Evolutionary conservation across 2,797 vertebrate genomes (phyloP).

Genomic region (Halcyon badia): DNA sequence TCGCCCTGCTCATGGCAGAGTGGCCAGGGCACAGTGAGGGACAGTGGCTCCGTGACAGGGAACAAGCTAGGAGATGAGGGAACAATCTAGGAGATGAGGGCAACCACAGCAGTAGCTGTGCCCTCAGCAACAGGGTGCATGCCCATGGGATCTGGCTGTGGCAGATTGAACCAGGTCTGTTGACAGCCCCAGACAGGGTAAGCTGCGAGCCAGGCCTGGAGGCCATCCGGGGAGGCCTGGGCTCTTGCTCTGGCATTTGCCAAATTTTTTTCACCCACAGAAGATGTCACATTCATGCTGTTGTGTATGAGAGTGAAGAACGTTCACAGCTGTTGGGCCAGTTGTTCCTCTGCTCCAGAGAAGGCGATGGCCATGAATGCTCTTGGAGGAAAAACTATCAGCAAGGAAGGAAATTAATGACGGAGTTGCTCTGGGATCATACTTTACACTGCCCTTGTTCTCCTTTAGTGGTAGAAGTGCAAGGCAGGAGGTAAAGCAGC

Average conservation of each 20-base stretch:
- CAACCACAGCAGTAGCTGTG: background rate
- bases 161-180: background rate
- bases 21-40: rapidly evolving
- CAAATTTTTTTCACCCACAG: background rate
- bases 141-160: background rate
- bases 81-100: background rate
- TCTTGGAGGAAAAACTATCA: background rate
- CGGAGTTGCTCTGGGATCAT: background rate
- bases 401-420: background rate
- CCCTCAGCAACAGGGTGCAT: background rate
- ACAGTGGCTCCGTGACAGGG: background rate
- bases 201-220: background rate
- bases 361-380: rapidly evolving
- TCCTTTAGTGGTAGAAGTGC: background rate
- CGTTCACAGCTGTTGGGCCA: background rate
- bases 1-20: background rate
- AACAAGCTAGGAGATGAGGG: background rate
- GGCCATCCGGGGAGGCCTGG: background rate
- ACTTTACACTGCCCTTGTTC: background rate
- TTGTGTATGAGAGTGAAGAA: background rate
- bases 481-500: background rate
- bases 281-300: background rate
- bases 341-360: background rate
- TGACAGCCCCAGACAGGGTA: background rate
- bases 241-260: background rate